Conservation (phyloP, 2,888 invertebrate genomes). For the Orchesella flavescens region DNA sequence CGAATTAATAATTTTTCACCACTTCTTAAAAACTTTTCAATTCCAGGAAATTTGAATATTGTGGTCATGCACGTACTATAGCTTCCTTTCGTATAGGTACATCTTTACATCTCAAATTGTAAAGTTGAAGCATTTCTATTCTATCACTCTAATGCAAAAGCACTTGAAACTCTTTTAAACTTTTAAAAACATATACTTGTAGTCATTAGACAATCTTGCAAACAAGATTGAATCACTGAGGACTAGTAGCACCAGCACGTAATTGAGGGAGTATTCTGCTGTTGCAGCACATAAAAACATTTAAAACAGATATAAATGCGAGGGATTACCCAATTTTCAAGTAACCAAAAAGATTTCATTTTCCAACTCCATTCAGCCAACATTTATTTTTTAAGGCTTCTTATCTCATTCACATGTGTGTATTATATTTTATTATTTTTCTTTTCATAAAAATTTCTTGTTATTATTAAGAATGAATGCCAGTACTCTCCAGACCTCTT, state of each 20-base stretch:
- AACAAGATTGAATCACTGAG: slow-evolving; percentile 17
- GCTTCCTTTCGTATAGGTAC: too few species aligned
- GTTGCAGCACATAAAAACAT: slow-evolving; percentile 4
- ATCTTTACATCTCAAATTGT: too few species aligned
- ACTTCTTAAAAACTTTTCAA: too few species aligned
- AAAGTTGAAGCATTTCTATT: background rate
- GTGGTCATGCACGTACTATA: too few species aligned
- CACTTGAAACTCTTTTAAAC: slow-evolving; percentile 22
- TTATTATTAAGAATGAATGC: background rate
- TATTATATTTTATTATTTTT: background rate
- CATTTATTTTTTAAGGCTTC: too few species aligned
- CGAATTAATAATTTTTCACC: too few species aligned
- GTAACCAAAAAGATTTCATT: background rate
- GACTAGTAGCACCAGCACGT: slow-evolving; percentile 21
- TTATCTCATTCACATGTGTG: background rate
- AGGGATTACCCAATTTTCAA: slow-evolving; percentile 8
- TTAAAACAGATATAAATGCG: background rate
- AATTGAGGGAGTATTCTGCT: slow-evolving; percentile 22
- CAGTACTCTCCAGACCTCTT: background rate
- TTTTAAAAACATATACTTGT: slow-evolving; percentile 9
- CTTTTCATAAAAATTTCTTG: background rate
- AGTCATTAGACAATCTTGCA: slow-evolving; percentile 32
- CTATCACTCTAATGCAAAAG: slow-evolving; percentile 21
- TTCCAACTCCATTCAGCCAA: background rate
- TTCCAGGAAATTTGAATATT: too few species aligned